phyloP scores from a whole-genome alignment of 2,888 invertebrate species.

The Boloria euphrosyne region DNA sequence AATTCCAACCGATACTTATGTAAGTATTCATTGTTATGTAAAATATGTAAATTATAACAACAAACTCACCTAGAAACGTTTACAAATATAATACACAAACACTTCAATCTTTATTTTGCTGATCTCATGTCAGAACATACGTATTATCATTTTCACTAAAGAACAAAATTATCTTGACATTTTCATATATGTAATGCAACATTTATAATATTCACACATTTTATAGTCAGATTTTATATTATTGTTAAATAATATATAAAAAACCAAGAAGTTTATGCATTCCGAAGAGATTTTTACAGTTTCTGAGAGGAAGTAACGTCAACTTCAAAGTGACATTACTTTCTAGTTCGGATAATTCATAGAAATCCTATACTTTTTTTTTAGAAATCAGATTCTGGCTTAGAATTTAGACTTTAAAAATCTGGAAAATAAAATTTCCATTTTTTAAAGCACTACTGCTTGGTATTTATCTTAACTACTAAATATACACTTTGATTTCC shows the following conservation, averaged over 20 bases:
- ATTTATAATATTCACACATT: too few relatives aligned
- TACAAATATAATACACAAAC: conserved; percentile 1
- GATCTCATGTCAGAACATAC: background rate
- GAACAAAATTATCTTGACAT: background rate
- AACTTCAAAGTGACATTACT: background rate
- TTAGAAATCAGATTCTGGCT: too few relatives aligned
- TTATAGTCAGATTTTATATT: too few relatives aligned
- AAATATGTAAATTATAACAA: conserved; percentile 10
- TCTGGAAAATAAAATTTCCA: too few relatives aligned
- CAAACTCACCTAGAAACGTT: conserved; percentile 10
- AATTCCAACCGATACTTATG: background rate
- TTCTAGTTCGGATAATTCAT: background rate
- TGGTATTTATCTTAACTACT: too few relatives aligned
- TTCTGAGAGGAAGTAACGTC: conserved; percentile 8
- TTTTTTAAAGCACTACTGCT: too few relatives aligned
- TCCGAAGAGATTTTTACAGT: background rate
- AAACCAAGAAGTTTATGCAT: background rate
- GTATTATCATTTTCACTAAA: background rate
- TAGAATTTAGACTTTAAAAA: too few relatives aligned
- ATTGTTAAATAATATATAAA: background rate
- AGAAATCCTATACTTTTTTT: background rate
- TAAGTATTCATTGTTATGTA: background rate
- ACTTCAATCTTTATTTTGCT: background rate
- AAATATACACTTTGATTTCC: too few relatives aligned
- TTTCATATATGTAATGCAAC: too few relatives aligned